Evolutionary conservation across 2,113 vertebrate genomes (phyloP).

Genomic region (Xenopus laevis): DNA sequence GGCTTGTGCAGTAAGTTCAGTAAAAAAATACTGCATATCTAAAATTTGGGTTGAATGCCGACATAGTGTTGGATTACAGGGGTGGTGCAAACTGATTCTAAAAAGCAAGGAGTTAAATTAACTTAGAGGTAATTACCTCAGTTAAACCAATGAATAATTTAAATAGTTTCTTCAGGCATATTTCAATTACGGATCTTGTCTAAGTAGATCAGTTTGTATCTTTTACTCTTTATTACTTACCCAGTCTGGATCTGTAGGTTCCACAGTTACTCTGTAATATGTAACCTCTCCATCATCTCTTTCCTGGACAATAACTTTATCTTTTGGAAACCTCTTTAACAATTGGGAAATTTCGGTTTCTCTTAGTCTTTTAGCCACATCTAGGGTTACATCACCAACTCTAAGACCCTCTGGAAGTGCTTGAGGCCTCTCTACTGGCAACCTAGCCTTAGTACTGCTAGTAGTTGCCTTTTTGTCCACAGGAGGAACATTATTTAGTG

Average conservation of each 20-base stretch:
- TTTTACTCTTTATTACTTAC: conserved; percentile 49
- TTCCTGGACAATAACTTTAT: conserved; percentile 72
- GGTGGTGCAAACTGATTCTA: too few relatives aligned
- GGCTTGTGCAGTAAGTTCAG: too few relatives aligned
- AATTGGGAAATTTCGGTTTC: conserved; percentile 70
- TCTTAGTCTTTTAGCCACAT: conserved; percentile 57
- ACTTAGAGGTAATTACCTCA: too few relatives aligned
- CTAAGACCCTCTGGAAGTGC: conserved; percentile 54
- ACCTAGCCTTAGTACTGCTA: not conserved
- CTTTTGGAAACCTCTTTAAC: conserved; percentile 68
- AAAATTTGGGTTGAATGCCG: too few relatives aligned
- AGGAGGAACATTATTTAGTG: conserved; percentile 25
- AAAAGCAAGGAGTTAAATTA: too few relatives aligned
- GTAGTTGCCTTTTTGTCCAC: conserved; percentile 2
- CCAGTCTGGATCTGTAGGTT: conserved; percentile 75
- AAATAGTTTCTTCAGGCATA: too few relatives aligned
- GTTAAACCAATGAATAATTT: too few relatives aligned
- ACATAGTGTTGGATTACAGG: too few relatives aligned
- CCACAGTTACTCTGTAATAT: conserved; percentile 64
- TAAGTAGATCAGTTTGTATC: too few relatives aligned
- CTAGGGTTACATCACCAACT: conserved; percentile 64
- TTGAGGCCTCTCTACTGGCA: conserved; percentile 28
- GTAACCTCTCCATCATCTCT: conserved; percentile 65
- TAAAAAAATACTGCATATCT: too few relatives aligned
- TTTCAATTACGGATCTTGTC: too few relatives aligned